phyloP scores from a whole-genome alignment of 2,113 vertebrate genomes.

The Nesogale talazaci region DNA sequence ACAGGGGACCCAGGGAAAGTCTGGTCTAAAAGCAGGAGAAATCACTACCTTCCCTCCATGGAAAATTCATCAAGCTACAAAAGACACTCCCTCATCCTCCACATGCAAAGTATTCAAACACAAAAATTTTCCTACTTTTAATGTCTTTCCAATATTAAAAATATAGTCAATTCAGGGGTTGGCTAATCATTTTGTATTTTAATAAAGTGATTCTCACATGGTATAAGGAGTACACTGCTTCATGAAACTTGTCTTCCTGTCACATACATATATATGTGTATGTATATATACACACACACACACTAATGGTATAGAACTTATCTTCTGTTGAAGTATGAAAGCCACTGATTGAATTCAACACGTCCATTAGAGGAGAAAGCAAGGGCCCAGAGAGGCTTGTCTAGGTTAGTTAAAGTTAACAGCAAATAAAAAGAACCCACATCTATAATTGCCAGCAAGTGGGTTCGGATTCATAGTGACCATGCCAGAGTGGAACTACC shows the following conservation, averaged over 20 bases:
- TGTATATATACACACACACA: not conserved
- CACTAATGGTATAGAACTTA: not conserved
- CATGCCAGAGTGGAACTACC: too few species aligned
- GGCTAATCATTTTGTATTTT: not conserved
- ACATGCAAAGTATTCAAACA: not conserved
- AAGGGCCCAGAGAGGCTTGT: not conserved
- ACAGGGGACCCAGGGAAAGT: not conserved
- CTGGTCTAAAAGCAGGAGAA: not conserved
- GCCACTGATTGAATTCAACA: not conserved
- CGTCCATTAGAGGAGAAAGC: not conserved
- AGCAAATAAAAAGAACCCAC: not conserved
- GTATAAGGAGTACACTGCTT: not conserved
- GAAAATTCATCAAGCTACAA: not conserved
- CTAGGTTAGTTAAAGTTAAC: conserved; percentile 33
- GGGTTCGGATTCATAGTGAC: too few species aligned
- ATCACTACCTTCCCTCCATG: not conserved
- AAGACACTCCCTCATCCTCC: not conserved
- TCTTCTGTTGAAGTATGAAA: not conserved
- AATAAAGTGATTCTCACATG: not conserved
- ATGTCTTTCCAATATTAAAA: conserved; percentile 28
- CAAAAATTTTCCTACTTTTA: not conserved
- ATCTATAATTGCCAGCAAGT: not conserved
- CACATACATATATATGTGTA: not conserved
- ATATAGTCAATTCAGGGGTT: conserved; percentile 8
- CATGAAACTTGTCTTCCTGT: not conserved